These are phyloP conservation scores for Epinephelus moara DNA, from an alignment of 2,113 vertebrate species.

Conservation along the genomic window DNA sequence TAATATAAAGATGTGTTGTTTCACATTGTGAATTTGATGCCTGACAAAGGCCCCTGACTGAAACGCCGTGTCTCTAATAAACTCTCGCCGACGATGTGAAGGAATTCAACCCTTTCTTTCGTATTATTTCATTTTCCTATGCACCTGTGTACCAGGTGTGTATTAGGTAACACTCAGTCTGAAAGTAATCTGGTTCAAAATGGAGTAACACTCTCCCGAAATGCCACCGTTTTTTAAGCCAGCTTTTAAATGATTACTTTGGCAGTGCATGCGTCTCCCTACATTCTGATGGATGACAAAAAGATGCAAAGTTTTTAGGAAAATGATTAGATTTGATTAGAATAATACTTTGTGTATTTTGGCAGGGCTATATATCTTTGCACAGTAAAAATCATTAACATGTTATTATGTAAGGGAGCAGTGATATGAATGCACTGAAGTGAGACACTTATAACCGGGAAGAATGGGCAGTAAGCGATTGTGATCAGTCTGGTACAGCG, in stretches of 20 bases:
- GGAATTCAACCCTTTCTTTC: neutral
- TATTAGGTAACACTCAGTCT: neutral
- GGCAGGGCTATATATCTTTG: constrained; percentile 4
- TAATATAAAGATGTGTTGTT: neutral
- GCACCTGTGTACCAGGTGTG: neutral
- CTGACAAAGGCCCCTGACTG: neutral
- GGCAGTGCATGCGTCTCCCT: neutral
- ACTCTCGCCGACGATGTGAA: neutral
- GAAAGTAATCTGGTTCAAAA: neutral
- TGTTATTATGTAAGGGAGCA: constrained; percentile 53
- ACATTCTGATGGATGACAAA: neutral
- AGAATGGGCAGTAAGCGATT: constrained; percentile 75
- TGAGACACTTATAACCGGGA: constrained; percentile 43
- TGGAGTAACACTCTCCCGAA: neutral
- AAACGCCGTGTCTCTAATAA: neutral
- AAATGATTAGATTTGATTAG: constrained; percentile 11
- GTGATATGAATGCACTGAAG: constrained; percentile 51
- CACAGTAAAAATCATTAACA: constrained; percentile 56
- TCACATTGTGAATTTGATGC: neutral
- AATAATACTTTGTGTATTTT: neutral
- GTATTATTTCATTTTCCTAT: neutral
- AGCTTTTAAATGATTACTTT: neutral
- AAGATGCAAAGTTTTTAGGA: neutral
- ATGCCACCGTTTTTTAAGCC: neutral
- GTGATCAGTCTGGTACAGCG: constrained; percentile 75